Conservation (phyloP, 2,888 invertebrate species). For the Scelioninae gen. 1 region DNA sequence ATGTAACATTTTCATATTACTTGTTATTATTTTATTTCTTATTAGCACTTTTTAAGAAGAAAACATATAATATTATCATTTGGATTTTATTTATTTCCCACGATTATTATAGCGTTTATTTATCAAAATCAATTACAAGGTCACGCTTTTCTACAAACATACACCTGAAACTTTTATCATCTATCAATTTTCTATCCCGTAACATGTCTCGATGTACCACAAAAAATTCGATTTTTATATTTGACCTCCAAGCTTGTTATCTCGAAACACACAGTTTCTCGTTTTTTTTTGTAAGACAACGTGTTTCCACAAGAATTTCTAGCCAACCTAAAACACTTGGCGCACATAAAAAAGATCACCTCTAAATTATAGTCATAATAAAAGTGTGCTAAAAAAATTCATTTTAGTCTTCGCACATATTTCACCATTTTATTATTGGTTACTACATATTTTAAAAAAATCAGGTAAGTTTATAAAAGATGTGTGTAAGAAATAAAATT, state of each 20-base stretch:
- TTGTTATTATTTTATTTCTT: neutral
- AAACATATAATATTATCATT: no score
- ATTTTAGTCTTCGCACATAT: slow-evolving; percentile 7
- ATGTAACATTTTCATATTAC: slow-evolving; percentile 24
- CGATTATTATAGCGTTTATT: neutral
- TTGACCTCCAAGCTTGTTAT: slow-evolving; percentile 37
- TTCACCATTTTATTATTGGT: no score
- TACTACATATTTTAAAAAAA: no score
- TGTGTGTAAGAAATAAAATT: no score
- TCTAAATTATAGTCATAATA: slow-evolving; percentile 42
- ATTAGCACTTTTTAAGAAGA: no score
- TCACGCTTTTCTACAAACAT: neutral
- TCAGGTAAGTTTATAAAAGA: no score
- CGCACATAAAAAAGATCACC: slow-evolving; percentile 26
- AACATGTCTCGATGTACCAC: neutral
- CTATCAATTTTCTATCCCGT: slow-evolving; percentile 34
- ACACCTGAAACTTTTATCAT: slow-evolving; percentile 17
- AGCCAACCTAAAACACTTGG: slow-evolving; percentile 45
- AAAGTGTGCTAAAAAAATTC: slow-evolving; percentile 16
- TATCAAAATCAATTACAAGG: slow-evolving; percentile 14
- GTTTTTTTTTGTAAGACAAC: slow-evolving; percentile 33
- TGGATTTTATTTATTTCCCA: neutral
- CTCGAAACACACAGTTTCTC: slow-evolving; percentile 23
- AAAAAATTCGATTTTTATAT: slow-evolving; percentile 42
- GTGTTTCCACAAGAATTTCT: slow-evolving; percentile 38